Base-by-base conservation (phyloP, 2,888 invertebrate species). In the Fragum sueziense region DNA sequence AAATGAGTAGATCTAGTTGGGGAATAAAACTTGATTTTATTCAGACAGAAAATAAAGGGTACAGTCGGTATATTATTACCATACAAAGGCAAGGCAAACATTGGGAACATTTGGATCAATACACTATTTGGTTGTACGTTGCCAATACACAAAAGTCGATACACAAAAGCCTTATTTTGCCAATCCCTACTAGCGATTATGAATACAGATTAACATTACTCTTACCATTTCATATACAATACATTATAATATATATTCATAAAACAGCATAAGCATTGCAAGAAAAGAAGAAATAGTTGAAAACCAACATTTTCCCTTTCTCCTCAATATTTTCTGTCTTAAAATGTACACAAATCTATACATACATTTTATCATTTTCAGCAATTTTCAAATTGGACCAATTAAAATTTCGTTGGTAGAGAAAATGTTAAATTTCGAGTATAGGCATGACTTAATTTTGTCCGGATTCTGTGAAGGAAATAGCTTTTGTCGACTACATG, bases 31-130 rank as follows among this genome's bases (percentile, higher is more conserved):
- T n/a, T n/a, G n/a, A n/a, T n/a, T n/a, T n/a, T n/a, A n/a, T n/a
- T n/a, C n/a, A n/a, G n/a, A n/a, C 47, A 47, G 4, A 37, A 47
- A 47, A 14, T 47, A 4, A 47, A 47, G 47, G 47, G 47, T 47
- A 20, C 14, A 9, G 37, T 37, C 37, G 37, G 37, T 37, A n/a
- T 47, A 57, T 27, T 57, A 57, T 57, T 22, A 25, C 57, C 57
- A 57, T 25, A 57, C n/a, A 57, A 57, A 57, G 57, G 25, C 57
- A 47, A 47, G n/a, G 47, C 47, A 47, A 47, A 47, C 47, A 47
- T 47, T 47, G 7, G 47, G n/a, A 47, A 47, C 47, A 47, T 47
- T 47, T 2, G 47, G 57, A 57, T 57, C 57, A 57, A 57, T 57
- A 57, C 47, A 47, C 47, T 20, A 57, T 57, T 57, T 57, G 25